Percentiles rank a stretch among this genome's conserved stretches.
phyloP scores from a whole-genome alignment of 1,140 invertebrate genomes.

The Mylabris phalerata region DNA sequence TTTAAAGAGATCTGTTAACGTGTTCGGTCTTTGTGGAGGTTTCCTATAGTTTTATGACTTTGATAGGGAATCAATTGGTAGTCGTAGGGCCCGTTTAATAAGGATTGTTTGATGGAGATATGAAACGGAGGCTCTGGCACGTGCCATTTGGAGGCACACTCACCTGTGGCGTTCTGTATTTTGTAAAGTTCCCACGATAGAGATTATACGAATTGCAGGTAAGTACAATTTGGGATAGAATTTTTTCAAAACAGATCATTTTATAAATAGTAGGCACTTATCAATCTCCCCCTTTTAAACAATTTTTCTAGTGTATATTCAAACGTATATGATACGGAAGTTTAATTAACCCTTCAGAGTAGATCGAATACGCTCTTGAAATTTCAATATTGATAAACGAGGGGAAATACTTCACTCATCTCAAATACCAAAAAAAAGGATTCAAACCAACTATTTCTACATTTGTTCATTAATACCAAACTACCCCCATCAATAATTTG shows the following conservation, averaged over 20 bases:
- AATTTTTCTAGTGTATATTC: neutral
- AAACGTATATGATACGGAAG: neutral
- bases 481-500: no score
- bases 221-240: slow-evolving; percentile 1
- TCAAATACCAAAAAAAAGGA: no score
- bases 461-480: no score
- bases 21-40: no score
- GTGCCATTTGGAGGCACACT: slow-evolving; percentile 11
- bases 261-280: neutral
- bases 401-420: neutral
- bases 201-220: no score
- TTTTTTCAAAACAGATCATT: neutral
- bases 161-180: slow-evolving; percentile 8
- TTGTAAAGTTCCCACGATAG: slow-evolving; percentile 7
- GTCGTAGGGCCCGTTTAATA: slow-evolving; percentile 4
- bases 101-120: slow-evolving; percentile 13
- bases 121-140: slow-evolving; percentile 3
- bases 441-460: no score
- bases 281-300: neutral
- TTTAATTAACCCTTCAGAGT: slow-evolving; percentile 11
- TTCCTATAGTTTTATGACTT: no score
- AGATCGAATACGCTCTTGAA: slow-evolving; percentile 13
- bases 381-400: slow-evolving; percentile 21
- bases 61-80: no score
- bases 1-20: no score